Base-by-base conservation (phyloP, 1,140 invertebrate species). In the Drosophila kepulauana region DNA sequence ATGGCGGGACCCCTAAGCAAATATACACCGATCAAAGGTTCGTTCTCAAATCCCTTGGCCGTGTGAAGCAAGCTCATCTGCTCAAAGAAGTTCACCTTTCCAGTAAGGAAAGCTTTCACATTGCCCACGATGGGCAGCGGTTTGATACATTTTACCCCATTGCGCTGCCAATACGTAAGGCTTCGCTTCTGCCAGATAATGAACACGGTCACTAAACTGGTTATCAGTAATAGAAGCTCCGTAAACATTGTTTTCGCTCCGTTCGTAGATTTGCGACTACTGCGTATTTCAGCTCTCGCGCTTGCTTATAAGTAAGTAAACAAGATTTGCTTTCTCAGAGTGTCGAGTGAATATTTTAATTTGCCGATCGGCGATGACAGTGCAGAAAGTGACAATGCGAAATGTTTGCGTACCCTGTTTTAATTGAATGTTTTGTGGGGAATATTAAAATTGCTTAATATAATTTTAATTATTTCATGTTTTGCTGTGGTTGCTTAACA, bases 1-100 rank as follows among this genome's bases (percentile, higher is more conserved):
- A 95, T 49, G 3, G 74, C 80, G 0, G 94, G 94, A 10, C 84
- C 75, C 45, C 90, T 74, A 1, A 92, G 77, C 48, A 93, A 65
- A 62, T 92, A 93, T 6, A 93, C 70, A 1, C 93, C 93, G 10
- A 93, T 72, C 2, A 78, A 45, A 0, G 89, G 75, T 13, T 81
- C 76, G 2, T 86, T 75, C 20, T 78, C 72, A 7, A 59, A 71
- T 6, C 64, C 79, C 0, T 78, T 67, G 5, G 74, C 33, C 38
- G 77, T 65, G 4, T 91, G 74, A 25, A 82, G 45, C 16, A 69
- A 30, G 6, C 45, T 30, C 4, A 91, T 54, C 20, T 84, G 69
- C 4, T 66, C 20, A 15, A 54, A 62, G 43, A 81, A 70, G 1
- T 77, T 30, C 6, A 52, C 3, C 3, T 73, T 62, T 0, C 45